These are phyloP conservation scores for Autographa pulchrina DNA, from an alignment of 2,888 invertebrate species.

Conservation along the genomic window DNA sequence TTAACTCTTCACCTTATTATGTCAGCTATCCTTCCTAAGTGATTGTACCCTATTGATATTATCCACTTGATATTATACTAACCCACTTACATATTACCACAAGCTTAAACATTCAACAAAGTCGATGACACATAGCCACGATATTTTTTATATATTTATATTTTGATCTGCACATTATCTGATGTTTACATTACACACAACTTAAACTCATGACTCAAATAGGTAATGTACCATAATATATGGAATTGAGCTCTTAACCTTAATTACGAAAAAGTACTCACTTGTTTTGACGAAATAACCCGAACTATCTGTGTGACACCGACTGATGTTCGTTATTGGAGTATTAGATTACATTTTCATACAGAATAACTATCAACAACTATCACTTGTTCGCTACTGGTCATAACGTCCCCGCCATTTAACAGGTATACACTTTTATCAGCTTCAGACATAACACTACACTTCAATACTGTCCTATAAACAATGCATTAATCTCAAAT, in stretches of 20 bases:
- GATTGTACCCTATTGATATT: constrained; percentile 10
- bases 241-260: neutral
- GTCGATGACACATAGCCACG: constrained; percentile 11
- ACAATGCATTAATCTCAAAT: neutral
- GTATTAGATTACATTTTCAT: constrained; percentile 52
- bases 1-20: neutral
- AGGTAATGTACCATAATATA: constrained; percentile 9
- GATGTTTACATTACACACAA: constrained; percentile 45
- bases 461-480: neutral
- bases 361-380: constrained; percentile 39
- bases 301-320: constrained; percentile 23
- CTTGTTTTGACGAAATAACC: constrained; percentile 36
- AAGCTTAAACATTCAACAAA: constrained; percentile 33
- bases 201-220: constrained; percentile 10
- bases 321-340: constrained; percentile 22
- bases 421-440: constrained; percentile 12
- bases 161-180: constrained; percentile 15
- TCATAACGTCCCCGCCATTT: constrained; percentile 37
- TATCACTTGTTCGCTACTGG: constrained; percentile 39
- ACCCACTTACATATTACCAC: constrained; percentile 22
- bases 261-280: constrained; percentile 25
- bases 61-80: constrained; percentile 1
- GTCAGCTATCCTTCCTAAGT: neutral
- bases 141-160: neutral
- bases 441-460: neutral